These are phyloP conservation scores for Latheticus oryzae DNA, from an alignment of 2,888 invertebrate genomes.

Conservation along the genomic window DNA sequence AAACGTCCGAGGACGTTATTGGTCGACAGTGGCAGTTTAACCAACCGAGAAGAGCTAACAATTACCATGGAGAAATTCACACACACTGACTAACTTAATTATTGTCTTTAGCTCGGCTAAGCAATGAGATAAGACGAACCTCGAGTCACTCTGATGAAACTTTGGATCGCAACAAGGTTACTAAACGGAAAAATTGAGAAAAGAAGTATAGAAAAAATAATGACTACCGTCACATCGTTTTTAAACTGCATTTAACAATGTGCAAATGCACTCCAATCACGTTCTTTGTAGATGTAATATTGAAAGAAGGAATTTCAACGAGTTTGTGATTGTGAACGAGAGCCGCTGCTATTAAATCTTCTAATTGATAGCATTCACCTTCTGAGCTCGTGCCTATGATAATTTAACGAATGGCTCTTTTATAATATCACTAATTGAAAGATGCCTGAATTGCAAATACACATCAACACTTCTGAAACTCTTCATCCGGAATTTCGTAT, in stretches of 20 bases:
- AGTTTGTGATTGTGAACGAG: constrained; percentile 31
- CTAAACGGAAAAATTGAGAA: too few species aligned
- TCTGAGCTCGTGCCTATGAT: constrained; percentile 53
- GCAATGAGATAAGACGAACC: constrained; percentile 41
- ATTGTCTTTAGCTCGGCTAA: constrained; percentile 46
- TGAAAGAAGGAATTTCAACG: constrained; percentile 47
- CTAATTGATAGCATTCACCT: constrained; percentile 54
- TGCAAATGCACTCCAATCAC: constrained; percentile 51
- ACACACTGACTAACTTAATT: constrained; percentile 50
- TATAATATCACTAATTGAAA: constrained; percentile 53
- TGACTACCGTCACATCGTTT: too few species aligned
- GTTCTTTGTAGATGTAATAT: constrained; percentile 50
- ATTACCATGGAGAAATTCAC: constrained; percentile 52
- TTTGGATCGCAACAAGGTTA: too few species aligned
- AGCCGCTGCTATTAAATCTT: constrained; percentile 49
- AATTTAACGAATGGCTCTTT: constrained; percentile 51
- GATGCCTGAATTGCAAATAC: constrained; percentile 53
- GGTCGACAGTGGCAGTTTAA: constrained; percentile 37
- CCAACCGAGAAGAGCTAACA: constrained; percentile 47
- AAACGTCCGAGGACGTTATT: constrained; percentile 17
- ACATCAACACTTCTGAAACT: constrained; percentile 44
- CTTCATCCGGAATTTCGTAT: constrained; percentile 16
- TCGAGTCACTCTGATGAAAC: constrained; percentile 11
- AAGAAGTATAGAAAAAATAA: too few species aligned
- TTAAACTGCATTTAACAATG: constrained; percentile 43